phyloP scores from a whole-genome alignment of 2,797 vertebrate genomes.

The Cirrhinus mrigala region DNA sequence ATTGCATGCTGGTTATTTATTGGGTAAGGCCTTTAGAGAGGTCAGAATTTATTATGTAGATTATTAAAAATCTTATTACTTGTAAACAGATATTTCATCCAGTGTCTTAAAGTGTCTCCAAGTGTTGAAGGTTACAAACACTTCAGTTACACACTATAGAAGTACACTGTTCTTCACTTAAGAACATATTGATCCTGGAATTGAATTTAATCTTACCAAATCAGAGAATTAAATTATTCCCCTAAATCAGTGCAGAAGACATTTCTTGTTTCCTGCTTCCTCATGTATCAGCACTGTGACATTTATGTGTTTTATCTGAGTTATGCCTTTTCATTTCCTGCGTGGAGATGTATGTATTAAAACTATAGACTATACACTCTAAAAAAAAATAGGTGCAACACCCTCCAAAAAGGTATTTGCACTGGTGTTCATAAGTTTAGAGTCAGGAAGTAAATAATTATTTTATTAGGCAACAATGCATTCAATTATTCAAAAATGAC shows the following conservation, averaged over 20 bases:
- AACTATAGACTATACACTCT: background rate
- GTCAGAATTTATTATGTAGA: background rate
- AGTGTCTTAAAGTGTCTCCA: constrained; percentile 1
- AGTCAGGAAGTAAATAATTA: background rate
- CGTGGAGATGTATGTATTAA: background rate
- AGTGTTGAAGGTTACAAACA: background rate
- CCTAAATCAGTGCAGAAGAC: background rate
- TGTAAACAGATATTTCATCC: background rate
- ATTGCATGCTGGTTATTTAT: no score
- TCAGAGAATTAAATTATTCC: background rate
- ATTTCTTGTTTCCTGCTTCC: background rate
- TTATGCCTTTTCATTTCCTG: background rate
- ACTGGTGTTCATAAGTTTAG: background rate
- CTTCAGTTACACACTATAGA: background rate
- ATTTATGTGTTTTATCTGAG: background rate
- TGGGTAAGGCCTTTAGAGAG: background rate
- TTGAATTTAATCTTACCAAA: background rate
- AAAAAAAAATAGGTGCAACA: background rate
- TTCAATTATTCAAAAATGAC: no score
- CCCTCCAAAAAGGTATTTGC: background rate
- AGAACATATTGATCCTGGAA: constrained; percentile 10
- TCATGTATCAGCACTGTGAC: constrained; percentile 1
- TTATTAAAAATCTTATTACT: constrained; percentile 10
- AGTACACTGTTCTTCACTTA: background rate
- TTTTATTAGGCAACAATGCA: no score